phyloP scores from a whole-genome alignment of 2,888 invertebrate genomes.

The Anodontia alba region DNA sequence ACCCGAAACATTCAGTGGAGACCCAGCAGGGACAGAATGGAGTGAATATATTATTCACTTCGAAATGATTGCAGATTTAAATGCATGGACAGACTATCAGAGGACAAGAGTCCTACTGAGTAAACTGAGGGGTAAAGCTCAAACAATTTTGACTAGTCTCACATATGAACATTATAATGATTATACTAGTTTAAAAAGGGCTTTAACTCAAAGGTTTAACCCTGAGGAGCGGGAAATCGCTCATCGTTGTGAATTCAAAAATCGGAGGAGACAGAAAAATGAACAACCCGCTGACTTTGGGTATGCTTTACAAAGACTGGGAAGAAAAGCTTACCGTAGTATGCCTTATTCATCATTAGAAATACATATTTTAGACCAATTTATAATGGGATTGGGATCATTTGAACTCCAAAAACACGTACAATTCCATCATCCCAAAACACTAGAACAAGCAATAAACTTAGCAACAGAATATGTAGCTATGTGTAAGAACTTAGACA shows the following conservation, averaged over 20 bases:
- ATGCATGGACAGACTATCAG: too few species aligned
- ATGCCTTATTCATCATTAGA: slow-evolving; percentile 20
- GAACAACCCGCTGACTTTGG: slow-evolving; percentile 32
- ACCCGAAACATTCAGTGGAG: not conserved
- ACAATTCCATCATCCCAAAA: slow-evolving; percentile 15
- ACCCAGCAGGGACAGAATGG: not conserved
- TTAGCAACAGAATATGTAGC: slow-evolving; percentile 10
- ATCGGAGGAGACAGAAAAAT: slow-evolving; percentile 1
- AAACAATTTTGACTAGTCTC: not conserved
- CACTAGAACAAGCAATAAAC: slow-evolving; percentile 14
- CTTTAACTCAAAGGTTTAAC: slow-evolving; percentile 22
- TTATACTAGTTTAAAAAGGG: not conserved
- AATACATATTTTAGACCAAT: slow-evolving; percentile 21
- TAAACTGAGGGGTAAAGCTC: not conserved
- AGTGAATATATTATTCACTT: too few species aligned
- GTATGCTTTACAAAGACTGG: slow-evolving; percentile 21
- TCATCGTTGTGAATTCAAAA: slow-evolving; percentile 35
- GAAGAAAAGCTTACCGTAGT: slow-evolving; percentile 16
- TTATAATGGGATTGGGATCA: slow-evolving; percentile 24
- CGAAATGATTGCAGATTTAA: too few species aligned
- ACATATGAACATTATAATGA: not conserved
- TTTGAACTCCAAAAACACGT: slow-evolving; percentile 28
- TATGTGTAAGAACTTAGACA: not conserved
- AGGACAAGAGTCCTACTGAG: not conserved
- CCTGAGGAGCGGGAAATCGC: slow-evolving; percentile 31